phyloP scores from a whole-genome alignment of 2,113 vertebrate genomes.

The Anguilla rostrata region DNA sequence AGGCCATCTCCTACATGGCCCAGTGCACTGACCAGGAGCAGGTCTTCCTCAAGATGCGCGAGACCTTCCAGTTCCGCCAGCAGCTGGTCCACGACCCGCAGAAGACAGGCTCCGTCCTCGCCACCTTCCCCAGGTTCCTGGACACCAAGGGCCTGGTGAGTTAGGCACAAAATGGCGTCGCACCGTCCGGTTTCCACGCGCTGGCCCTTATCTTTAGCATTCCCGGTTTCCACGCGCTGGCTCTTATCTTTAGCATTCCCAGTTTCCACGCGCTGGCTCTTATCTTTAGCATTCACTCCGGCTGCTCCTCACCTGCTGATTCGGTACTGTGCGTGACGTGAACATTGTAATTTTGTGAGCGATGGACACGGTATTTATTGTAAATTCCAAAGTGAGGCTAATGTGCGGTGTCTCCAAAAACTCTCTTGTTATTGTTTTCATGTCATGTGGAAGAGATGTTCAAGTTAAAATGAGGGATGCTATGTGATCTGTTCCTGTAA shows the following conservation, averaged over 20 bases:
- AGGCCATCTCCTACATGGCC: constrained; percentile 16
- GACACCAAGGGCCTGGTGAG: constrained; percentile 34
- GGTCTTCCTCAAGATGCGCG: constrained; percentile 30
- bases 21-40: constrained; percentile 23
- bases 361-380: not conserved
- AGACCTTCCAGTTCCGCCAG: constrained; percentile 26
- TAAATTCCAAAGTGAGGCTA: not conserved
- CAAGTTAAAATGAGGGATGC: not conserved
- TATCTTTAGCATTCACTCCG: not conserved
- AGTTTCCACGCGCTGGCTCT: not conserved
- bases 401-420: not conserved
- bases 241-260: not conserved
- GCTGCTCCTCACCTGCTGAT: not conserved
- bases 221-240: not conserved
- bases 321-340: not conserved
- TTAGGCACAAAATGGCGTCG: not conserved
- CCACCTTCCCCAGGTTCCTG: constrained; percentile 25
- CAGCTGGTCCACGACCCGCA: constrained; percentile 24
- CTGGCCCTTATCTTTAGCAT: too few species aligned
- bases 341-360: not conserved
- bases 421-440: not conserved
- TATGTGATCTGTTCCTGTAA: not conserved
- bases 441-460: not conserved
- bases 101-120: not conserved
- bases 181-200: not conserved